phyloP scores from a whole-genome alignment of 2,797 vertebrate genomes.

The Calcarius lapponicus region DNA sequence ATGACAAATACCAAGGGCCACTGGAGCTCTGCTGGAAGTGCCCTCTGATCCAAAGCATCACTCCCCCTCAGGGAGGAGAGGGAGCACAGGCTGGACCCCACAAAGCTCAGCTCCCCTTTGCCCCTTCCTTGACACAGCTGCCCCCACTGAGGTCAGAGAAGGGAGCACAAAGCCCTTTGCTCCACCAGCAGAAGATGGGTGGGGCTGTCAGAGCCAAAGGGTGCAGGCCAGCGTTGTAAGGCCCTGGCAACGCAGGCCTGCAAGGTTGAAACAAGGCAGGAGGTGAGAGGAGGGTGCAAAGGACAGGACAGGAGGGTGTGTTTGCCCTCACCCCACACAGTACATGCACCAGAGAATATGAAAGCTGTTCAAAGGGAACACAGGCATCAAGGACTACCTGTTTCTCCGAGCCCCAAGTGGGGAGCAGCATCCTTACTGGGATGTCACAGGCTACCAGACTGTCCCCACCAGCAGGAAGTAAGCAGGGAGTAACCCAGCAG shows the following conservation, averaged over 20 bases:
- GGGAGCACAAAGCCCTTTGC: not conserved
- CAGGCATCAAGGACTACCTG: fast-evolving
- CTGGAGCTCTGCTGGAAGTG: not conserved
- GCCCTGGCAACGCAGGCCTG: fast-evolving
- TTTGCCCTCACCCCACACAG: not conserved
- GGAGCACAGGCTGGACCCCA: not conserved
- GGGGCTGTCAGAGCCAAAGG: not conserved
- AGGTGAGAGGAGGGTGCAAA: not conserved
- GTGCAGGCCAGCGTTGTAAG: not conserved
- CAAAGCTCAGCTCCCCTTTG: fast-evolving
- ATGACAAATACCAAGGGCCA: fast-evolving
- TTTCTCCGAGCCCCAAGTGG: fast-evolving
- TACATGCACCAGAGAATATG: fast-evolving
- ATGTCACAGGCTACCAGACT: not conserved
- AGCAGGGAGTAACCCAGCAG: not conserved
- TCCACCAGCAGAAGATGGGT: not conserved
- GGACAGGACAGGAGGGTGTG: not conserved
- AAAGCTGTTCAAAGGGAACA: not conserved
- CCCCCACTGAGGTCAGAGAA: fast-evolving
- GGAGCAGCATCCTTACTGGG: not conserved
- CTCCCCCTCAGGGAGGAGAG: fast-evolving
- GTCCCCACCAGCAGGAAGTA: not conserved
- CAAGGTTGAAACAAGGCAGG: fast-evolving
- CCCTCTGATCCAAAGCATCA: not conserved
- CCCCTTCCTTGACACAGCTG: fast-evolving